Base-by-base conservation (phyloP, 2,888 invertebrate genomes). In the Caenorhabditis sp. region DNA sequence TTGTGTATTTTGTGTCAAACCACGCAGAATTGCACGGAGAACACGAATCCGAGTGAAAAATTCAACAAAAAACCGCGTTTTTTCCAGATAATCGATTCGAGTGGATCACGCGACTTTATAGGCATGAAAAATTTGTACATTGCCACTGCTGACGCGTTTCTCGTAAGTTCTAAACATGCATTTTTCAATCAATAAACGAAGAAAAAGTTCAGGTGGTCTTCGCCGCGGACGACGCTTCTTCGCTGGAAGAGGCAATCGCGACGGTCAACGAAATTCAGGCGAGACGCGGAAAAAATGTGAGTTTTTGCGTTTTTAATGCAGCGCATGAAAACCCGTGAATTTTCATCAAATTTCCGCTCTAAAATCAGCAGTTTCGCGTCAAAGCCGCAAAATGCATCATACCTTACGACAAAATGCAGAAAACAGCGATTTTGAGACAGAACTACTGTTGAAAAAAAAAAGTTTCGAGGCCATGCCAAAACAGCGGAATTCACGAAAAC, bases 111-210 rank as follows among this genome's bases (percentile, higher is more conserved):
- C 11, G 89, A 89, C 43, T 89, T 89, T 45, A 72, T 88, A 5
- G 88, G 87, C 5, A 88, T 88, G 89, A 78, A 87, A 17, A 80
- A 88, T 43, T 74, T 89, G 26, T 89, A 88, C 70, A 82, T 83
- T 52, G 74, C 80, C 20, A 86, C 83, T 8, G 86, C 84, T 4
- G 84, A 89, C 56, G 88, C 88, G 7, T 89, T 88, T 74, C 43
- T 88, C 72, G 87, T 86, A n/a, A 41, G 37, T 32, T 37, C 20
- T 7, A 4, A 58, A 24, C 13, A 41, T 13, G 26, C 7, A 15
- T 74, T 27, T 41, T 62, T 20, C n/a, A 32, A 35, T n/a, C n/a
- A 11, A 3, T n/a, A 45, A 1, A 48, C 4, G 27, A 27, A 2
- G 6, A 8, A 17, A 13, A 45, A 35, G 56, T 70, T 20, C 56